Conservation (phyloP, 1,140 invertebrate genomes). For the Drosophila repletoides region DNA sequence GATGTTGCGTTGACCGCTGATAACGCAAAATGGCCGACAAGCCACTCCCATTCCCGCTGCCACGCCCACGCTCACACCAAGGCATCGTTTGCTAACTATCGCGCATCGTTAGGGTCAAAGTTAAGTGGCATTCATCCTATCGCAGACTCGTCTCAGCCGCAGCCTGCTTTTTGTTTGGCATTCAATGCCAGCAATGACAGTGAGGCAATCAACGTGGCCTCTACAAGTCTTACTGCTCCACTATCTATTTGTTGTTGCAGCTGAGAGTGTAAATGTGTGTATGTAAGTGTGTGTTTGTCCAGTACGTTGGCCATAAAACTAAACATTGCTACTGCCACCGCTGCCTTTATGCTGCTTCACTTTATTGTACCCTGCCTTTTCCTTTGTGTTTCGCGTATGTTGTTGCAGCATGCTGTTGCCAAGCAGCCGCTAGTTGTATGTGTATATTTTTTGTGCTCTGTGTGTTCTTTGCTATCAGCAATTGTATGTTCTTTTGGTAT, state of each 20-base stretch:
- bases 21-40: constrained; percentile 65
- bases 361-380: constrained; percentile 26
- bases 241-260: constrained; percentile 36
- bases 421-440: constrained; percentile 27
- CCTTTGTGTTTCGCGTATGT: constrained; percentile 19
- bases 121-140: constrained; percentile 61
- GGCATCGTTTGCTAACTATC: constrained; percentile 45
- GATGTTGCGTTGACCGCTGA: constrained; percentile 66
- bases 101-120: constrained; percentile 72
- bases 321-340: constrained; percentile 22
- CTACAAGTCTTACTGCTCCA: constrained; percentile 3
- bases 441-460: constrained; percentile 1
- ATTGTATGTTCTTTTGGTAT: constrained; percentile 27
- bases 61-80: constrained; percentile 1
- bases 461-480: constrained; percentile 35
- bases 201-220: constrained; percentile 50
- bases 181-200: constrained; percentile 28
- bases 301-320: constrained; percentile 36
- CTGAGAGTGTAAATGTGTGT: constrained; percentile 12
- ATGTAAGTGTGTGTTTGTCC: constrained; percentile 8
- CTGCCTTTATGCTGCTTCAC: constrained; percentile 25
- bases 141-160: neutral
- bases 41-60: neutral
- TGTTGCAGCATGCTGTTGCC: constrained; percentile 26
- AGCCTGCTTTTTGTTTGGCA: constrained; percentile 62